Evolutionary conservation across 1,140 invertebrate species (phyloP).

Genomic region (Homalodisca vitripennis): DNA sequence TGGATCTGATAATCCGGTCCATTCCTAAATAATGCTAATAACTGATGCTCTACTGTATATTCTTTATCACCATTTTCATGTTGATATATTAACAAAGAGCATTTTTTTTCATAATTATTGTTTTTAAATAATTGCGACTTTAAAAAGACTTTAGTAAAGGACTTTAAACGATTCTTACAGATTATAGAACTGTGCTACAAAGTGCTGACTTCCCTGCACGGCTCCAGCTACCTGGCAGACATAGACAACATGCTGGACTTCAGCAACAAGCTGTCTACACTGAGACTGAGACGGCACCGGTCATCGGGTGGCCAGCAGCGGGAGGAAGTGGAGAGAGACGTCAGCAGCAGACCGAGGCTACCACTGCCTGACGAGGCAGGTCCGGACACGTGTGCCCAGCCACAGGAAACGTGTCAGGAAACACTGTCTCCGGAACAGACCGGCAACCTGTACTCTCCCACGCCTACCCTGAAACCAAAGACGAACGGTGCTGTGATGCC

Average conservation of each 20-base stretch:
- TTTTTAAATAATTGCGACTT: neutral
- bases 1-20: too few relatives aligned
- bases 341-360: neutral
- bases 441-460: neutral
- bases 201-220: constrained; percentile 29
- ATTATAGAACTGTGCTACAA: constrained; percentile 34
- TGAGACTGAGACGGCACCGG: constrained; percentile 7
- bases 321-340: too few relatives aligned
- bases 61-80: neutral
- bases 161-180: too few relatives aligned
- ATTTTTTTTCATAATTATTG: neutral
- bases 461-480: neutral
- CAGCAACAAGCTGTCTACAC: constrained; percentile 20
- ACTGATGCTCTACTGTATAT: too few relatives aligned
- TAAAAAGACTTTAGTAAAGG: too few relatives aligned
- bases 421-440: too few relatives aligned
- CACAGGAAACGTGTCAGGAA: too few relatives aligned
- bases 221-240: constrained; percentile 31
- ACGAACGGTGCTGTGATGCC: neutral
- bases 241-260: constrained; percentile 36
- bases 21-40: too few relatives aligned
- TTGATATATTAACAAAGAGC: constrained; percentile 1
- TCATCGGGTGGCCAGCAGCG: neutral
- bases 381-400: neutral
- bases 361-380: neutral